Evolutionary conservation across 1,140 invertebrate genomes (phyloP).

Genomic region (Apis cerana): DNA sequence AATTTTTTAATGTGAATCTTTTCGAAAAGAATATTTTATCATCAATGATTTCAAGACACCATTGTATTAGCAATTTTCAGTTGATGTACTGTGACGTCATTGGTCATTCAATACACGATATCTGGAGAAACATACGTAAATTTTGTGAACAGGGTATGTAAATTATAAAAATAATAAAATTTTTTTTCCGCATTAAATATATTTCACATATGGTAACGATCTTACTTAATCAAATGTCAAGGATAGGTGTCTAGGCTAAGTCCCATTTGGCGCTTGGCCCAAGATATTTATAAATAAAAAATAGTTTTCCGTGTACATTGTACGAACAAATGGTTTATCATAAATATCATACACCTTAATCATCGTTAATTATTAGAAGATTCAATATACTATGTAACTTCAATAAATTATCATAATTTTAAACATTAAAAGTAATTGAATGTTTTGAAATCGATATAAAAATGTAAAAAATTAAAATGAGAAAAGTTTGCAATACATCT

Average conservation of each 20-base stretch:
- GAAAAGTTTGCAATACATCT: constrained; percentile 6
- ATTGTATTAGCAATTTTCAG: constrained; percentile 2
- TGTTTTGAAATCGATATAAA: background rate
- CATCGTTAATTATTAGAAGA: background rate
- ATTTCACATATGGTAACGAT: constrained; percentile 15
- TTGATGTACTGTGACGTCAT: constrained; percentile 54
- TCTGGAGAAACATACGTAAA: constrained; percentile 9
- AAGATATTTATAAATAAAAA: constrained; percentile 73
- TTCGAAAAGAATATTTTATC: background rate
- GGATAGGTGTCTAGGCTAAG: constrained; percentile 69
- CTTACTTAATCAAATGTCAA: constrained; percentile 72
- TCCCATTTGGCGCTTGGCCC: constrained; percentile 67
- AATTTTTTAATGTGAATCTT: background rate
- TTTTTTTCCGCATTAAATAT: background rate
- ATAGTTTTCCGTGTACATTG: constrained; percentile 11
- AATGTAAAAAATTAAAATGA: constrained; percentile 32
- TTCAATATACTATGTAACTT: background rate
- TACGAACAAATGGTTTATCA: constrained; percentile 13
- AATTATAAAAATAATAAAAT: constrained; percentile 7
- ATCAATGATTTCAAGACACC: background rate
- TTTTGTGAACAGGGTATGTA: constrained; percentile 13
- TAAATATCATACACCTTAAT: constrained; percentile 6
- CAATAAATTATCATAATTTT: background rate
- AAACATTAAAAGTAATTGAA: background rate
- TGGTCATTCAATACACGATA: constrained; percentile 42